Evolutionary conservation across 2,888 invertebrate species (phyloP), one percentile per base, ranked within the genome.

Genomic region (Drosophila suboccidentalis): DNA sequence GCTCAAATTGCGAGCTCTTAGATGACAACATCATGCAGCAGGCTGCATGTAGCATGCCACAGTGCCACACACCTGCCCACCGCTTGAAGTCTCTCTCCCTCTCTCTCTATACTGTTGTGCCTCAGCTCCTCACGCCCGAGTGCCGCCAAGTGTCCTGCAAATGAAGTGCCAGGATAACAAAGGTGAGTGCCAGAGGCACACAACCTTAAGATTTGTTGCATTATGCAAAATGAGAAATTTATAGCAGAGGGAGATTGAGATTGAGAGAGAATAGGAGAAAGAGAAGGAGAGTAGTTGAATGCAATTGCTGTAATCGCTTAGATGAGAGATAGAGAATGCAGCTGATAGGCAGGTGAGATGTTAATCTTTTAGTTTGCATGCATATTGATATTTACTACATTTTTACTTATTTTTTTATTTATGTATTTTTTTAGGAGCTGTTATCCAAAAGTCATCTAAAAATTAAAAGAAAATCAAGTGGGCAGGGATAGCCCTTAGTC

Each of bases 1-100:
- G 59, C 83, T 83, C 83, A 58, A 86, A 83, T 86, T 83, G 77
- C 78, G 65, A 51, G 22, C 17, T 54, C 70, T 65, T 60, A 22
- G 59, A 65, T 75, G 61, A 59, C 73, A 65, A 67, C 74, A 64
- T 44, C 66, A 60, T 49, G 53, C 67, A 67, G 57, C 70, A 66
- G 51, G 54, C 64, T 15, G 54, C 39, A 58, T 46, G 54, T 59
- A n/a, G 54, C 39, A 58, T 46, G 81, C 66, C 51, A 62, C 49
- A 46, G 76, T 46, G 81, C 66, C 51, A 62, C 49, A 46, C 79
- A 73, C 79, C 82, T 81, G 78, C 83, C 71, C 36, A 0, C 17
- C 38, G 13, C 22, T 19, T 26, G 44, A 22, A 22, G 43, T 44
- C 43, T 10, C 26, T 26, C 26, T 26, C 26, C 4, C 22, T 26